phyloP scores from a whole-genome alignment of 2,797 vertebrate species.

The Chloroceryle inda region DNA sequence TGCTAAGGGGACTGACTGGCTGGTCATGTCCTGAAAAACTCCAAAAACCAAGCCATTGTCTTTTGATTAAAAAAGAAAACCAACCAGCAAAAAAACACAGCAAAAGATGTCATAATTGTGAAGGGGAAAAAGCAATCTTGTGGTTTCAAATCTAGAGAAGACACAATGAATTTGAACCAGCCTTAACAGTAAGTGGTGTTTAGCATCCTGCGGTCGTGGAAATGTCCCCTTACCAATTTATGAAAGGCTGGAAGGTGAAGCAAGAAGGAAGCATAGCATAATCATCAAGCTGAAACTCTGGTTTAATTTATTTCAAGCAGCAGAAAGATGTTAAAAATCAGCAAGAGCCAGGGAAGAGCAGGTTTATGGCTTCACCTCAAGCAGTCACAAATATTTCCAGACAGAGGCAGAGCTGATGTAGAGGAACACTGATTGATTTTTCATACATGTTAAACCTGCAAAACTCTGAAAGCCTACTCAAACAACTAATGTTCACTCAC shows the following conservation, averaged over 20 bases:
- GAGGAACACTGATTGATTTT: background rate
- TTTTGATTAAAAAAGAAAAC: background rate
- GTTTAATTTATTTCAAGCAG: background rate
- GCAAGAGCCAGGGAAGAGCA: background rate
- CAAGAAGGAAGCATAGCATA: background rate
- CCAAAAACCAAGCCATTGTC: background rate
- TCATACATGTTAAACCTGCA: background rate
- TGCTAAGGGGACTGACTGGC: background rate
- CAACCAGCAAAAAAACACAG: too few relatives aligned
- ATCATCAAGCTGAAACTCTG: background rate
- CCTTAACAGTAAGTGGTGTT: background rate
- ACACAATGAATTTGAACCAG: background rate
- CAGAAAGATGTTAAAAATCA: background rate
- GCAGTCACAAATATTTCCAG: background rate
- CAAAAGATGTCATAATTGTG: background rate
- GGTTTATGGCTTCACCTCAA: background rate
- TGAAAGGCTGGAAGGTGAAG: background rate
- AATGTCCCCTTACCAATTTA: background rate
- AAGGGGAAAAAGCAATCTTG: background rate
- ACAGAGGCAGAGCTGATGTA: background rate
- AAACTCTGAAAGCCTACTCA: background rate
- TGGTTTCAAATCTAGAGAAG: background rate
- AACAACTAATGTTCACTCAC: background rate
- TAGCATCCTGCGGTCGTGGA: background rate
- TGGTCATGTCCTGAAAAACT: background rate